phyloP scores from a whole-genome alignment of 92 coral and sea anemone genomes.

The Porites divaricata region DNA sequence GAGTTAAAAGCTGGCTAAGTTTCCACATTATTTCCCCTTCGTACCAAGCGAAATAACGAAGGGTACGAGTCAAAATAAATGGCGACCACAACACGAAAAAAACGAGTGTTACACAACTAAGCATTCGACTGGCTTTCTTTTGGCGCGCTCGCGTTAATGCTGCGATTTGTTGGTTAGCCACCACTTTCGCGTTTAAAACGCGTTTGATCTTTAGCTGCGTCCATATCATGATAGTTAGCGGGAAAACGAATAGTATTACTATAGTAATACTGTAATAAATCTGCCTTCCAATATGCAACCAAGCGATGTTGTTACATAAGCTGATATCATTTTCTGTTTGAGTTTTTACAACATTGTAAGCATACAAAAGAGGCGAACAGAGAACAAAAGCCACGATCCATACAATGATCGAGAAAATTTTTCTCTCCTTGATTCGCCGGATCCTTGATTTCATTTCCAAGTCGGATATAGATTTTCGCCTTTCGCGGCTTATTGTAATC shows the following conservation, averaged over 20 bases:
- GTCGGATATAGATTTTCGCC: constrained; percentile 57
- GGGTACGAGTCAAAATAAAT: constrained; percentile 68
- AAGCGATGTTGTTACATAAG: constrained; percentile 58
- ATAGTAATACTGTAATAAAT: constrained; percentile 74
- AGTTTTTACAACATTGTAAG: constrained; percentile 44
- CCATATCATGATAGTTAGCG: constrained; percentile 66
- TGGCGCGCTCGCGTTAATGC: constrained; percentile 59
- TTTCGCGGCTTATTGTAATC: constrained; percentile 79
- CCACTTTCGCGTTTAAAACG: constrained; percentile 70
- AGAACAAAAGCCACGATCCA: constrained; percentile 66
- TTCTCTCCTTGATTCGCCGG: constrained; percentile 58
- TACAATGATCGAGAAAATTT: constrained; percentile 18
- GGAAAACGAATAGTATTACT: constrained; percentile 61
- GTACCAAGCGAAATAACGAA: constrained; percentile 73
- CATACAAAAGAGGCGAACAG: constrained; percentile 77
- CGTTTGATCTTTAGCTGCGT: constrained; percentile 68
- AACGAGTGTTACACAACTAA: constrained; percentile 53
- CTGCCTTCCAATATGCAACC: constrained; percentile 66
- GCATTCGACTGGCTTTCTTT: constrained; percentile 74
- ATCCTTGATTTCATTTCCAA: constrained; percentile 56
- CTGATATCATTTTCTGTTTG: neutral
- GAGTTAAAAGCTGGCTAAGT: constrained; percentile 61
- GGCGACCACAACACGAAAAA: constrained; percentile 77
- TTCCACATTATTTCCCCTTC: constrained; percentile 67
- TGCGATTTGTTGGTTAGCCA: constrained; percentile 66